phyloP scores from a whole-genome alignment of 2,888 invertebrate species.

The Bombylius major region DNA sequence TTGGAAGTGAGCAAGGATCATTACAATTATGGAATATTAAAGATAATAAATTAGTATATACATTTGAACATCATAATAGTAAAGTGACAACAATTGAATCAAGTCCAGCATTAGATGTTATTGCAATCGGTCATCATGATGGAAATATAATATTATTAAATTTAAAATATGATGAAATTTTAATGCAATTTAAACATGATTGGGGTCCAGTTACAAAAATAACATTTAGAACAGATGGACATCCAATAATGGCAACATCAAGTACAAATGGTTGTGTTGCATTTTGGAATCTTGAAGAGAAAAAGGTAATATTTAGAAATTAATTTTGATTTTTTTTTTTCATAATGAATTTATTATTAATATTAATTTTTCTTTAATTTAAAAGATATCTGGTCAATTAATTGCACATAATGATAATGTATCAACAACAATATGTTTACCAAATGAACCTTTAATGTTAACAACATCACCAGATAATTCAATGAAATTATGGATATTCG shows the following conservation, averaged over 20 bases:
- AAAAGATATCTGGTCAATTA: conserved; percentile 59
- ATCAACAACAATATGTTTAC: conserved; percentile 69
- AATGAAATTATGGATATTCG: conserved; percentile 83
- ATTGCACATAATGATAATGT: conserved; percentile 67
- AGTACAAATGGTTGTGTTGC: conserved; percentile 74
- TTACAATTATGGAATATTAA: conserved; percentile 86
- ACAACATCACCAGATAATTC: conserved; percentile 92
- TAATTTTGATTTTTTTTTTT: not conserved
- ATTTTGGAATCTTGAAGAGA: conserved; percentile 85
- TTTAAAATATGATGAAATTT: conserved; percentile 65
- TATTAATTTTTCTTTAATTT: not conserved
- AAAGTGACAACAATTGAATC: conserved; percentile 65
- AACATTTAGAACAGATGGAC: conserved; percentile 76
- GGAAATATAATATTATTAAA: conserved; percentile 81
- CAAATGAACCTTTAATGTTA: conserved; percentile 78
- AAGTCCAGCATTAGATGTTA: conserved; percentile 85
- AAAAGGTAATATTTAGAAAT: conserved; percentile 33
- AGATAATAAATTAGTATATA: conserved; percentile 58
- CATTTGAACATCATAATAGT: conserved; percentile 44
- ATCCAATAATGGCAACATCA: conserved; percentile 75
- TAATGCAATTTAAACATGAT: conserved; percentile 81
- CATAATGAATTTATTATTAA: not conserved
- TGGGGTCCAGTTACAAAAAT: conserved; percentile 80
- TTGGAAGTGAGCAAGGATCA: conserved; percentile 74
- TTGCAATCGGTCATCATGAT: conserved; percentile 71